Conservation (phyloP, 2,888 invertebrate species). For the Argyresthia goedartella region DNA sequence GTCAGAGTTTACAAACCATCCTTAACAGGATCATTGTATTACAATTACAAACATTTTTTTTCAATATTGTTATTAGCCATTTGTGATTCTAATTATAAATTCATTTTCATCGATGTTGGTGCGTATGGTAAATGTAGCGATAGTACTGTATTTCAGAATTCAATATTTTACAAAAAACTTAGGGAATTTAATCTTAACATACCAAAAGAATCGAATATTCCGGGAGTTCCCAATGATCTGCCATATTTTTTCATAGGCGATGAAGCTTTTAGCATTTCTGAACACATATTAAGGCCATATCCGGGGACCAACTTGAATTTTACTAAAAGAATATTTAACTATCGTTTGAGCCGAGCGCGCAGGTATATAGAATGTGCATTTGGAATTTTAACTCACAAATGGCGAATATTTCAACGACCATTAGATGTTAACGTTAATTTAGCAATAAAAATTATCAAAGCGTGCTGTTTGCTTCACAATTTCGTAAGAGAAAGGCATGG, state of each 20-base stretch:
- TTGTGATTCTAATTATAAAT: constrained; percentile 10
- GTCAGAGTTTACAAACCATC: constrained; percentile 7
- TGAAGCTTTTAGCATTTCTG: constrained; percentile 6
- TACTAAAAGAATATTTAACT: constrained; percentile 9
- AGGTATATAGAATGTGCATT: constrained; percentile 10
- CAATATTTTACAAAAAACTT: constrained; percentile 10
- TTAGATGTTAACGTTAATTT: constrained; percentile 8
- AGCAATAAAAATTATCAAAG: constrained; percentile 8
- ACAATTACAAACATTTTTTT: constrained; percentile 1
- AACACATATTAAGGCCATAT: constrained; percentile 7
- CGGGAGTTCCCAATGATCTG: constrained; percentile 8
- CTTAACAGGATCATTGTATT: constrained; percentile 5
- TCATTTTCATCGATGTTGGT: constrained; percentile 7
- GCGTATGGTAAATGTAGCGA: constrained; percentile 6
- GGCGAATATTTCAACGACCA: constrained; percentile 9
- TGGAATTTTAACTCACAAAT: constrained; percentile 10
- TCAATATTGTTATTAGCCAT: constrained; percentile 4
- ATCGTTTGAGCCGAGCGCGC: constrained; percentile 8
- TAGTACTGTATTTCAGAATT: constrained; percentile 9
- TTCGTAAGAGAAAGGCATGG: constrained; percentile 6
- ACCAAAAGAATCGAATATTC: constrained; percentile 7
- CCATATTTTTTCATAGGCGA: constrained; percentile 9
- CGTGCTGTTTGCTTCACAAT: constrained; percentile 8
- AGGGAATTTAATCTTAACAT: constrained; percentile 8
- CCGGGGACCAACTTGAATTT: constrained; percentile 7